Conservation (phyloP, 30 jellyfish, hydroid and myxozoan genomes). For the Nemopilema nomurai region DNA sequence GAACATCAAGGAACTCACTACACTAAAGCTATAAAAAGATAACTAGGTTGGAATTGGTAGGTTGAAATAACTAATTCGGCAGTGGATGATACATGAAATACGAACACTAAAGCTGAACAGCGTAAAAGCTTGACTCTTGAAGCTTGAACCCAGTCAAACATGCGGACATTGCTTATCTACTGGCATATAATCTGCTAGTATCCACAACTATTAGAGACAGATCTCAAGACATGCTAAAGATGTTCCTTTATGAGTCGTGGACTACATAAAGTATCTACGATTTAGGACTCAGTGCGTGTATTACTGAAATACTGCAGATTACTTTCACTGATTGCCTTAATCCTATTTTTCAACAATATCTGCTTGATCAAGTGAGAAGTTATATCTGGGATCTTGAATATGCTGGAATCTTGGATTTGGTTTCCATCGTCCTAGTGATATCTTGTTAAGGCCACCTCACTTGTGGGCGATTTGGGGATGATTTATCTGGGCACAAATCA, state of each 20-base stretch:
- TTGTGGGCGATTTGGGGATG: neutral
- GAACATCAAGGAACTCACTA: too few species aligned
- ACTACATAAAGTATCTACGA: neutral
- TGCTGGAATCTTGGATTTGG: neutral
- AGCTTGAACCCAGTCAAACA: too few species aligned
- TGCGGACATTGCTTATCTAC: too few species aligned
- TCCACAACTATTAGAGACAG: neutral
- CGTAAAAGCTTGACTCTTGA: too few species aligned
- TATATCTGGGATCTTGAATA: neutral
- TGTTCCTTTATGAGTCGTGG: neutral
- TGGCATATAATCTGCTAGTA: neutral
- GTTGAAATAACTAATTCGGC: too few species aligned
- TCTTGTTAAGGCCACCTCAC: neutral
- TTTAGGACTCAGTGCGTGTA: neutral
- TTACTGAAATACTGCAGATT: neutral
- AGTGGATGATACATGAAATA: too few species aligned
- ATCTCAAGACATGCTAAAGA: neutral
- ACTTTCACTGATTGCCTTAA: neutral
- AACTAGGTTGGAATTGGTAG: too few species aligned
- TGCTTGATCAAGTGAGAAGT: neutral
- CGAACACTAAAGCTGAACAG: too few species aligned
- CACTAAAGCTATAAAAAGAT: too few species aligned
- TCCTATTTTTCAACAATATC: neutral
- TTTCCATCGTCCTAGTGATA: neutral
- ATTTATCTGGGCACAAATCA: neutral